These are phyloP conservation scores for Daubentonia madagascariensis DNA, from an alignment of 2,113 vertebrate genomes.

Conservation along the genomic window DNA sequence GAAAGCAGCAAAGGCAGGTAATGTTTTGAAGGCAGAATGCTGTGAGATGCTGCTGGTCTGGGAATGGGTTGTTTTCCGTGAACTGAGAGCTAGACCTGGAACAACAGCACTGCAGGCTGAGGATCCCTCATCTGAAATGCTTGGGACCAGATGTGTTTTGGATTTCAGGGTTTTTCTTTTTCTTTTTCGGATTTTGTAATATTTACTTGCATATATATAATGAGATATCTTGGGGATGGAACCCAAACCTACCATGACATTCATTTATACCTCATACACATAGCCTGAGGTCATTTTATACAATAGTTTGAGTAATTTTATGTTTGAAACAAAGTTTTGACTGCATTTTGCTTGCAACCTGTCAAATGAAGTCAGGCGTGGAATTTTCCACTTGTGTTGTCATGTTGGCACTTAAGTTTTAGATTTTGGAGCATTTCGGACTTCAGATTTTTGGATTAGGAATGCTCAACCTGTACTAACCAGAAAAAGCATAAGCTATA, in stretches of 20 bases:
- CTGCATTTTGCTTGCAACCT: neutral
- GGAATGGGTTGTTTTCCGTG: neutral
- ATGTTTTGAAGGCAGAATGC: neutral
- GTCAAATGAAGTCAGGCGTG: neutral
- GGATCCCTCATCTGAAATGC: neutral
- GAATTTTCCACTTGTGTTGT: neutral
- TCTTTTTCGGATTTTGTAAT: neutral
- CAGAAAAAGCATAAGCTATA: neutral
- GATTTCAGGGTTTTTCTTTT: neutral
- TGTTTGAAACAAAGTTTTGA: neutral
- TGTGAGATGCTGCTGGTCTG: neutral
- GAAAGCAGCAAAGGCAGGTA: neutral
- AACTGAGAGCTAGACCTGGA: neutral
- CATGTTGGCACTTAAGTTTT: neutral
- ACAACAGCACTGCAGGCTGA: accelerated
- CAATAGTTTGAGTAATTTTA: neutral
- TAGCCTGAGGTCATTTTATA: neutral
- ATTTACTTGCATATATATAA: neutral
- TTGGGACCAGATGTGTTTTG: neutral
- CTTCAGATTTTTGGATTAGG: neutral
- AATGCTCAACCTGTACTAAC: neutral
- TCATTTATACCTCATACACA: neutral
- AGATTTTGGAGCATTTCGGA: neutral
- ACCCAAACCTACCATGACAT: neutral
- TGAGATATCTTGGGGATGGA: neutral